Evolutionary conservation across 2,888 invertebrate species (phyloP), one percentile per base, ranked within the genome.

Genomic region (Parnassius smintheus): DNA sequence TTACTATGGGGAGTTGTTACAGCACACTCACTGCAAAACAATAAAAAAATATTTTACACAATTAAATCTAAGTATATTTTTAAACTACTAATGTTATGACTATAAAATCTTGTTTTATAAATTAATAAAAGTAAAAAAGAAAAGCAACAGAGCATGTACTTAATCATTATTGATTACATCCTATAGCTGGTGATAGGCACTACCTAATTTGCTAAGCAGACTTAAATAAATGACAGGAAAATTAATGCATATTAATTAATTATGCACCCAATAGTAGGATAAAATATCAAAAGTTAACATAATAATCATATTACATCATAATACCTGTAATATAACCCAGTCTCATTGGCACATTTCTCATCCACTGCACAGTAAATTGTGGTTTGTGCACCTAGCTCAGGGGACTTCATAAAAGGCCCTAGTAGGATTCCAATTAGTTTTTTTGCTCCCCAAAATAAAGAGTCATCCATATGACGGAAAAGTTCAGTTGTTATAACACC

Each of bases 401-500:
- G 92, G 2, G 88, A 89, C 77, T 95, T 94, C 65, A 93, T 82
- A 71, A 94, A 93, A 0, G 85, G 84, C 2, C 74, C 72, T 0
- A 80, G 9, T 0, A 92, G 0, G 10, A 82, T 66, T 1, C 82
- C 77, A 50, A 92, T 76, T 1, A 93, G 48, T 50, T 71, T 72
- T 11, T 87, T 77, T 1, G 92, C 84, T 2, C 94, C 94, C 55
- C 80, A 81, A 75, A 92, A 93, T 66, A 92, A 53, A 0, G 89
- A 80, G 0, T 85, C 75, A 72, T 93, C 86, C 67, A 94, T 74
- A 83, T 95, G 93, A n/a, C 97, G 93, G 1, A 94, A 94, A 9
- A 97, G 79, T 71, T 96, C 96, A 0, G 97, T 97, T 68, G 93
- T 92, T 56, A 96, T 94, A 1, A 95, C 89, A 0, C 96, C 96